Conservation (phyloP, 2,113 vertebrate species). For the Rhea pennata region DNA sequence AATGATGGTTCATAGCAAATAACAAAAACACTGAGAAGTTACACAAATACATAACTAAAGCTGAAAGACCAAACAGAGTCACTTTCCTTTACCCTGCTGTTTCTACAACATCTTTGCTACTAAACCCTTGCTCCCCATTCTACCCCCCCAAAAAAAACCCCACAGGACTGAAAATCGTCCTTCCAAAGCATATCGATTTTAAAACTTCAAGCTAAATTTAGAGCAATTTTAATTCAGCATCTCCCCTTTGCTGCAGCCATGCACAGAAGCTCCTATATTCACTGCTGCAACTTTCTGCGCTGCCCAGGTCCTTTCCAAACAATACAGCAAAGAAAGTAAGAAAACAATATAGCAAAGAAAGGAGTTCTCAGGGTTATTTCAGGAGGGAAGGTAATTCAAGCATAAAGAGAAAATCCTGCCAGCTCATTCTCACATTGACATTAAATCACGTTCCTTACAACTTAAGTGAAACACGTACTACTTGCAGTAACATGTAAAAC, state of each 20-base stretch:
- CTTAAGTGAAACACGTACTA: neutral
- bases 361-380: slow-evolving; percentile 41
- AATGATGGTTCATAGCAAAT: slow-evolving; percentile 48
- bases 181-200: neutral
- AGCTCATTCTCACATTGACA: slow-evolving; percentile 55
- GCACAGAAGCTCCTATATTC: neutral
- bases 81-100: neutral
- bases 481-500: slow-evolving; percentile 25
- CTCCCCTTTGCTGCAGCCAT: neutral
- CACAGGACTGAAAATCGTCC: slow-evolving; percentile 4
- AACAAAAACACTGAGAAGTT: slow-evolving; percentile 35
- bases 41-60: slow-evolving; percentile 61
- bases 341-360: neutral
- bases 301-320: neutral
- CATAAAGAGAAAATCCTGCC: slow-evolving; percentile 39
- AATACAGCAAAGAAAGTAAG: neutral
- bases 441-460: slow-evolving; percentile 45
- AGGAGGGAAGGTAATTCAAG: slow-evolving; percentile 49
- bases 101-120: slow-evolving; percentile 6
- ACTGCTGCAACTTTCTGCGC: neutral
- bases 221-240: slow-evolving; percentile 17
- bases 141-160: neutral
- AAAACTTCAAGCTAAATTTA: slow-evolving; percentile 5
- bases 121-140: neutral
- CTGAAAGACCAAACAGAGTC: slow-evolving; percentile 42